Conservation (phyloP, 1,140 invertebrate genomes). For the Platorchestia sp. region DNA sequence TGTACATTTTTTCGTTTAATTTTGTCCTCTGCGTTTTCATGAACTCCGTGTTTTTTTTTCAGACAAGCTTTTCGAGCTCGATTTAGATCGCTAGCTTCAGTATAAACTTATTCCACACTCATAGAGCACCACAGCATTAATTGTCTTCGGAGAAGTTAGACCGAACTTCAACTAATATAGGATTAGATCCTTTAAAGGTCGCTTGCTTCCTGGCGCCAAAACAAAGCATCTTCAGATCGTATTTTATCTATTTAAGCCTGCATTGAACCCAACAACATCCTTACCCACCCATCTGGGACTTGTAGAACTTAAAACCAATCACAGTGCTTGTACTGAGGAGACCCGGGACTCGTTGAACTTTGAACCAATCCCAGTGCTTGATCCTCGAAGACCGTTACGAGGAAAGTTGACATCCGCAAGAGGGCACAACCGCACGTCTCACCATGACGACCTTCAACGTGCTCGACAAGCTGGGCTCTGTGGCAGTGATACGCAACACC, state of each 20-base stretch:
- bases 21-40: neutral
- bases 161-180: neutral
- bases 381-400: no score
- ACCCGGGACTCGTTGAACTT: no score
- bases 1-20: no score
- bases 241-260: neutral
- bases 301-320: no score
- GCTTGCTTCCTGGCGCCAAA: neutral
- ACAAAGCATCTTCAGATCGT: neutral
- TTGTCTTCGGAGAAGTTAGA: neutral
- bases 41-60: neutral
- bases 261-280: neutral
- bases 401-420: neutral
- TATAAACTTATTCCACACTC: neutral
- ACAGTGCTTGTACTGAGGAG: no score
- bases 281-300: no score
- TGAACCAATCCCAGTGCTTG: no score
- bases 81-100: neutral
- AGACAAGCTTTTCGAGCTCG: neutral
- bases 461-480: neutral
- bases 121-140: neutral
- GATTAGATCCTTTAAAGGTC: neutral
- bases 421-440: neutral
- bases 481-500: neutral
- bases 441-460: slow-evolving; percentile 30